Base-by-base conservation (phyloP, 2,797 vertebrate genomes). In the Myotis daubentonii region DNA sequence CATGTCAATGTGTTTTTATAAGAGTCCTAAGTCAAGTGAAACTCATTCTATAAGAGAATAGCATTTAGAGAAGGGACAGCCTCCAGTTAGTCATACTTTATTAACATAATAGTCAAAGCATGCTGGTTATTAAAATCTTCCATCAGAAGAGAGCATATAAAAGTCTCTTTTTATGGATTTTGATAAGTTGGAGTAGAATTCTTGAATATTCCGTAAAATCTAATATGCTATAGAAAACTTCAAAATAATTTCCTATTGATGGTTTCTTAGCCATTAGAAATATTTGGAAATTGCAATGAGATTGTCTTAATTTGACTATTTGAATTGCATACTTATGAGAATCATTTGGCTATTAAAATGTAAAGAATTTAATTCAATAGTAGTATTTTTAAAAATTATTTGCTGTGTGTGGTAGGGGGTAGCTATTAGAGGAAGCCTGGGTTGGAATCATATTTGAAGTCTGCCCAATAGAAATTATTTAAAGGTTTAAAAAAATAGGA, bases 211-310 rank as follows among this genome's bases (percentile, higher is more conserved):
- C 23, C 47, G 41, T 80, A 16, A 3, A 6, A 23, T 66, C 4
- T 3, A 83, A 62, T 36, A 83, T 25, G 20, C 12, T 55, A 4
- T 36, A 68, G 60, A 33, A 88, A 95, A 81, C 33, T 80, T 28
- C 28, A 15, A 12, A 83, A 41, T 83, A 60, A 83, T 68, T 79
- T 87, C 44, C 51, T 87, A 8, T 8, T 57, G 70, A 80, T 79
- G 51, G n/a, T 23, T 70, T 71, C 19, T 80, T 80, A 57, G 44
- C 30, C 38, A 53, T 65, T 84, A 75, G n/a, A 89, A 72, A 83
- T 87, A 87, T 38, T 72, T 92, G 53, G 44, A 93, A 92, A 68
- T 44, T 87, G 7, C 79, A 82, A 94, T 86, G 76, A 53, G 7
- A 75, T 75, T 57, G 23, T 68, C 33, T 85, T 60, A 12, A 75